Conservation (phyloP, 2,113 vertebrate species). For the Muscicapa adusta region DNA sequence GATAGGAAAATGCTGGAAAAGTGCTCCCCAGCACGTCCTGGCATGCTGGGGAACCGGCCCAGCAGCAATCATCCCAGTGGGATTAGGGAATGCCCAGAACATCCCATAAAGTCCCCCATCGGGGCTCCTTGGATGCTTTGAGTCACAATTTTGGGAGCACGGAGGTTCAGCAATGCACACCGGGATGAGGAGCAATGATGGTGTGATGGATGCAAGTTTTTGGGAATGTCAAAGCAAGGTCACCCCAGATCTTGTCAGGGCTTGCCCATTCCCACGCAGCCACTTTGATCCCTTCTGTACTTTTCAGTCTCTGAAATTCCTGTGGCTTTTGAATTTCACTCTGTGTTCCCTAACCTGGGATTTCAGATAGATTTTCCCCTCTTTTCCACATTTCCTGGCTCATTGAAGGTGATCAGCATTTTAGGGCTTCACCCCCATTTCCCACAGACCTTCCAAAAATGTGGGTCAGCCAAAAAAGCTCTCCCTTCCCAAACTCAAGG, state of each 20-base stretch:
- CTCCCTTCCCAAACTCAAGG: not conserved
- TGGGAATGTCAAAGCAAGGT: not conserved
- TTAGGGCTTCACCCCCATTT: not conserved
- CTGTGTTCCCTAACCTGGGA: accelerated
- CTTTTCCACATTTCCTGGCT: not conserved
- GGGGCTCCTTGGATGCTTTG: accelerated
- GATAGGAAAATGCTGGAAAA: constrained; percentile 8
- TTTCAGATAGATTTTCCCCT: not conserved
- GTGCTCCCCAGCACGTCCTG: not conserved
- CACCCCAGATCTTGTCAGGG: accelerated
- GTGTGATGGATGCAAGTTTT: accelerated
- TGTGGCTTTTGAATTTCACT: not conserved
- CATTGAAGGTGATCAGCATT: not conserved
- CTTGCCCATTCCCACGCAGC: not conserved
- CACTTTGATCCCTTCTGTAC: not conserved
- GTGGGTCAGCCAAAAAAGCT: accelerated
- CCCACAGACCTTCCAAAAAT: accelerated
- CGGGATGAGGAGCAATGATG: accelerated
- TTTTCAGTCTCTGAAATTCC: not conserved
- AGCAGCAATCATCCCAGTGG: accelerated
- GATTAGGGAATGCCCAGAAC: not conserved
- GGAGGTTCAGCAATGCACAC: accelerated
- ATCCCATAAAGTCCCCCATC: accelerated
- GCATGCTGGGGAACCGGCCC: not conserved
- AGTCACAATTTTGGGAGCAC: accelerated